Conservation (phyloP, 2,797 vertebrate species). For the Takifugu rubripes region DNA sequence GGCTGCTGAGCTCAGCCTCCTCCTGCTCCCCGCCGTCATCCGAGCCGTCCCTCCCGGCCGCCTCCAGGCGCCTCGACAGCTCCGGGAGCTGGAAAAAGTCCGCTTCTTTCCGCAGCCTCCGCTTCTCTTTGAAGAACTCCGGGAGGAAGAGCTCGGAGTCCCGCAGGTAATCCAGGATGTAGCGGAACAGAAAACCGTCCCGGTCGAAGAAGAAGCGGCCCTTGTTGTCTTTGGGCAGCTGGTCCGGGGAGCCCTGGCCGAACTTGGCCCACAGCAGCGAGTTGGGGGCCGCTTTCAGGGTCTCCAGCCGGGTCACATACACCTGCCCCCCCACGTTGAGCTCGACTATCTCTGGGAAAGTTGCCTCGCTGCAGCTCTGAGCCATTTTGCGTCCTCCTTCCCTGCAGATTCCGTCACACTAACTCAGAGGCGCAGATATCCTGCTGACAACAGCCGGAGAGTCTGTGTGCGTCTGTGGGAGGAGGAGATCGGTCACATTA, state of each 20-base stretch:
- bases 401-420: slow-evolving; percentile 1
- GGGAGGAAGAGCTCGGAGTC: slow-evolving; percentile 87
- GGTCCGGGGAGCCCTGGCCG: slow-evolving; percentile 64
- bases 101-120: slow-evolving; percentile 84
- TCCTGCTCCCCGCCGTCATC: slow-evolving; percentile 75
- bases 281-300: slow-evolving; percentile 80
- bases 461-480: slow-evolving; percentile 46
- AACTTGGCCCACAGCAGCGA: slow-evolving; percentile 89
- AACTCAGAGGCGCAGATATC: slow-evolving; percentile 7
- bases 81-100: slow-evolving; percentile 88
- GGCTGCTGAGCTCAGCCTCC: slow-evolving; percentile 71
- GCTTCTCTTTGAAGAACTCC: slow-evolving; percentile 86
- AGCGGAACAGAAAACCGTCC: slow-evolving; percentile 92
- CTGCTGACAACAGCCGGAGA: neutral
- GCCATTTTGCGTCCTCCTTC: slow-evolving; percentile 60
- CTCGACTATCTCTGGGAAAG: slow-evolving; percentile 85
- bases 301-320: slow-evolving; percentile 87
- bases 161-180: slow-evolving; percentile 88
- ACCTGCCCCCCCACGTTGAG: slow-evolving; percentile 93
- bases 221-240: slow-evolving; percentile 84
- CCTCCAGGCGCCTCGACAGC: slow-evolving; percentile 78
- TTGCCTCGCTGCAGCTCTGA: slow-evolving; percentile 60
- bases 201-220: slow-evolving; percentile 91
- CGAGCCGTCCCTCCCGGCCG: slow-evolving; percentile 72
- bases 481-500: slow-evolving; percentile 32